Base-by-base conservation (phyloP, 2,797 vertebrate species). In the Pangasius krempfi region DNA sequence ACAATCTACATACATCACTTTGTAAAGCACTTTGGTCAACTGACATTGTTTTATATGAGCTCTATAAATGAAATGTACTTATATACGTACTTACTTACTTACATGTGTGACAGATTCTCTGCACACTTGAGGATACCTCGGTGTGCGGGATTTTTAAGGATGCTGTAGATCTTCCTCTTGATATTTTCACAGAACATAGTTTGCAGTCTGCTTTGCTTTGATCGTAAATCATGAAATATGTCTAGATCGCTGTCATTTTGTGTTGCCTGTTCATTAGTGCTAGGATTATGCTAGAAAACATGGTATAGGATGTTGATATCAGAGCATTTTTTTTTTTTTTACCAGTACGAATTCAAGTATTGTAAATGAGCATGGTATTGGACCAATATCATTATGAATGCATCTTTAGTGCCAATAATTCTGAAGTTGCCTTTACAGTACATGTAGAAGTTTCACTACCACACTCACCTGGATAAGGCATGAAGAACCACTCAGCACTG, bases 381-480 rank as follows among this genome's bases (percentile, higher is more conserved):
- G 25, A 76, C 13, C 2, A 14, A 14, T 50, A 76, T 14, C 47
- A 56, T 54, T 80, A 54, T 33, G 8, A 5, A 2, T 54, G 6
- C 52, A 20, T 54, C n/a, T 4, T 16, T 8, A 52, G 75, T 76
- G 44, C 33, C 68, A 68, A 7, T 30, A 37, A 20, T 6, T 33
- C 68, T 12, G 37, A 73, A 44, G 44, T 5, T 76, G 44, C 1
- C 12, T 14, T 27, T 76, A 50, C 10, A 76, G 25, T 27, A 16
- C 70, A 73, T 40, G 37, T 25, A 3, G 1, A 44, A 40, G 8
- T 44, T 40, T 73, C 6, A 30, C 47, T 78, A 18, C 47, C 7
- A 54, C 40, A 78, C 87, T 73, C 78, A 97, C 96, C 96, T 91
- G 96, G 96, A 87, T 97, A 97, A 18, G 96, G 96, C 60, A 97